Evolutionary conservation across 2,888 invertebrate genomes (phyloP), one percentile per base, ranked within the genome.

Genomic region (Drosophila borealis): DNA sequence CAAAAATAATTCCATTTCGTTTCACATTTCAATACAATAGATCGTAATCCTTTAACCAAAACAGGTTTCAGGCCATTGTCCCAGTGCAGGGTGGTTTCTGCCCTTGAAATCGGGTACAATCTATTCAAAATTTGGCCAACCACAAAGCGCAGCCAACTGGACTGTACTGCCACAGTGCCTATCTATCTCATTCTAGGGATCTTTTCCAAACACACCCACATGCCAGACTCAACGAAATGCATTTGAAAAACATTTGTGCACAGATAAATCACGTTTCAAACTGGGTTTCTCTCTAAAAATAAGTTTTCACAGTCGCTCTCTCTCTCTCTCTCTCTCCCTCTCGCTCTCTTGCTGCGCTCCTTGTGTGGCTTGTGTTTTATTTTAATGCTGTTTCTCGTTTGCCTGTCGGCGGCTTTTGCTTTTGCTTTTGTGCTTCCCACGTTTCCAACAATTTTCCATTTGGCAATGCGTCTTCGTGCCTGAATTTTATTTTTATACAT

Each of bases 381-480:
- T 64, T 78, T 51, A 46, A n/a, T 61, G 61, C 59, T 34, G 39
- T 61, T 66, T 61, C 60, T 61, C 62, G 44, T 37, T 51, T 71
- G 74, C 74, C 73, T 72, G 67, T 36, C 37, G 54, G 39, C 74
- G 73, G 83, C 77, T 17, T 17, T 17, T 76, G 87, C 80, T 85
- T 80, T 66, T 67, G 73, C 70, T 70, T 60, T 67, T 62, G 69
- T 68, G 84, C 89, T 84, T 85, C 84, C 81, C 87, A 89, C 87
- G 87, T 87, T 74, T 65, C 72, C 63, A 63, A 50, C 49, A 70
- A 48, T 75, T 55, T 79, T 62, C 54, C 73, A 64, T 70, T 75
- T 78, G 78, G 42, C 70, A 73, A 74, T 46, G 46, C 66, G 64
- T 66, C 49, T 77, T 63, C 63, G 61, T 74, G 70, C 67, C 71